Percentiles rank a stretch among this genome's conserved stretches.
Evolutionary conservation across 2,797 vertebrate genomes (phyloP).

Genomic region (Hippopotamyrus pictus): DNA sequence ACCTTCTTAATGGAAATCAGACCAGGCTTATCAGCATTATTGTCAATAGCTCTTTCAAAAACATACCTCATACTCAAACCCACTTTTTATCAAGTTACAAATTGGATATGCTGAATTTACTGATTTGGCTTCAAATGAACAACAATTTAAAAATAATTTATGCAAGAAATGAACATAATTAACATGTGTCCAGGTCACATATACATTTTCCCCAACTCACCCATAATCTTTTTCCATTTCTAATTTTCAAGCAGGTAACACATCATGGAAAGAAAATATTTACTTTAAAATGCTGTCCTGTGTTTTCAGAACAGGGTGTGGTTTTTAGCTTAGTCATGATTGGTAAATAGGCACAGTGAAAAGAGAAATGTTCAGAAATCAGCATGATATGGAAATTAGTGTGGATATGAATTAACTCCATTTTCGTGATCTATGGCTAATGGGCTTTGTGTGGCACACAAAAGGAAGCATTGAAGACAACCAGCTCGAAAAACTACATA

Average conservation of each 20-base stretch:
- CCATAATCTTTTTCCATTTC: slow-evolving; percentile 18
- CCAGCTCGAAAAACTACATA: neutral
- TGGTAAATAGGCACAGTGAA: neutral
- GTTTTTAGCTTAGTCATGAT: neutral
- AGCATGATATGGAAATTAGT: neutral
- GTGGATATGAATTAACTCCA: neutral
- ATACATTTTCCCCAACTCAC: slow-evolving; percentile 1
- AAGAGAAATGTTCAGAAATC: neutral
- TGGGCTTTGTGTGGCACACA: neutral
- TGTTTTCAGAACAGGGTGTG: neutral
- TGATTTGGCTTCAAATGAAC: neutral
- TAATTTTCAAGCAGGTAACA: slow-evolving; percentile 15
- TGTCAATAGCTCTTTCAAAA: slow-evolving; percentile 11
- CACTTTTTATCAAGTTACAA: slow-evolving; percentile 16
- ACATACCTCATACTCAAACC: neutral
- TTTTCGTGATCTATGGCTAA: neutral
- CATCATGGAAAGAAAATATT: neutral
- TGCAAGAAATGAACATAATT: slow-evolving; percentile 15
- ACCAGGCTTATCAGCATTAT: slow-evolving; percentile 7
- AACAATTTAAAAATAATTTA: slow-evolving; percentile 25
- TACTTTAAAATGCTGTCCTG: neutral
- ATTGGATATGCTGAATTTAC: neutral
- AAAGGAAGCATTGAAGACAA: neutral
- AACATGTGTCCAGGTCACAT: neutral
- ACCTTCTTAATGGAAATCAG: neutral